phyloP scores from a whole-genome alignment of 2,888 invertebrate species.

The Lycaena phlaeas region DNA sequence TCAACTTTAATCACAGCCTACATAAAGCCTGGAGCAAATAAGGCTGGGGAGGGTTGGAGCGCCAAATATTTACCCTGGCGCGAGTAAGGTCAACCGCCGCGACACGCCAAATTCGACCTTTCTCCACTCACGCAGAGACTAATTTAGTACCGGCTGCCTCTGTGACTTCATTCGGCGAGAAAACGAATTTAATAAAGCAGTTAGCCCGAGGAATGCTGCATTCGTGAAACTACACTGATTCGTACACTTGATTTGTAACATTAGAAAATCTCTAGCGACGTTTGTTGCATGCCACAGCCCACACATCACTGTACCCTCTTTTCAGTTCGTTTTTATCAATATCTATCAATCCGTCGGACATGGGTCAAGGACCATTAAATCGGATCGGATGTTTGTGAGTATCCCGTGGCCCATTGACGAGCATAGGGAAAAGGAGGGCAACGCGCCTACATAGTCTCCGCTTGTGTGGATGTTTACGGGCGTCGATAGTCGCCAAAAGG shows the following conservation, averaged over 20 bases:
- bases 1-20: not conserved
- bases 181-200: constrained; percentile 5
- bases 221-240: constrained; percentile 1
- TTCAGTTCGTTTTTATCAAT: too few relatives aligned
- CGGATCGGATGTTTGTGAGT: too few relatives aligned
- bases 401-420: too few relatives aligned
- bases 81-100: constrained; percentile 20
- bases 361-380: too few relatives aligned
- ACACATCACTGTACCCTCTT: too few relatives aligned
- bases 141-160: not conserved
- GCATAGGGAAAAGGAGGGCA: too few relatives aligned
- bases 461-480: too few relatives aligned
- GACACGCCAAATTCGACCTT: constrained; percentile 10
- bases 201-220: constrained; percentile 14
- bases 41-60: constrained; percentile 15
- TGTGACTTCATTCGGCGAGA: not conserved
- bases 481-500: too few relatives aligned
- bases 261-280: constrained; percentile 21
- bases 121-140: constrained; percentile 1
- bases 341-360: too few relatives aligned
- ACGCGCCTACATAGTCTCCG: too few relatives aligned
- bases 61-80: constrained; percentile 25
- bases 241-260: not conserved
- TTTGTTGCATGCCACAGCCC: too few relatives aligned
- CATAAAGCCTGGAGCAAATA: constrained; percentile 11